Base-by-base conservation (phyloP, 2,113 vertebrate species). In the Pygoscelis antarcticus region DNA sequence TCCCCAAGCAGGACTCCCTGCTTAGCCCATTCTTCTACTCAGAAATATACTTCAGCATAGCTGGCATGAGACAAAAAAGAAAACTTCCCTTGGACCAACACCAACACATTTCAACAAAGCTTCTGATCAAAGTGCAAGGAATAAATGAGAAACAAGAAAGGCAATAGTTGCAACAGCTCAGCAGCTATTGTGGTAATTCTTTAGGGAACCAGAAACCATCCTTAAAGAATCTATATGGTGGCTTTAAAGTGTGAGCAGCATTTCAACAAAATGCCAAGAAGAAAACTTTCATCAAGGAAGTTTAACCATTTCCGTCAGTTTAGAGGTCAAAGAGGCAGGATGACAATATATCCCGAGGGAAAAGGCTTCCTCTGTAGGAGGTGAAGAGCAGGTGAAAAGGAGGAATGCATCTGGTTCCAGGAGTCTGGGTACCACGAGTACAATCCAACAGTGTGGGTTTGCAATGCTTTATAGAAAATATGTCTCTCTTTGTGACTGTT, bases 61-160 rank as follows among this genome's bases (percentile, higher is more conserved):
- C 70, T 97, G 96, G 93, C 87, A 92, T 74, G 75, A 93, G 78
- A 96, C 89, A 89, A 96, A 94, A 95, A 92, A 82, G 61, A 94
- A 95, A 96, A 90, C 69, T 85, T 92, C 84, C 64, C 62, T 92
- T 97, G 95, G 95, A 89, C 38, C 70, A 81, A 71, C 83, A 94
- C 66, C 90, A 97, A 72, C 58, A 57, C 38, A 91, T 97, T 96
- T 97, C 76, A 95, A 82, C 96, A 87, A 44, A 80, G 30, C 76
- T 93, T 72, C 61, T 92, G 96, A 95, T 89, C 91, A 96, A 96
- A 92, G 76, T 78, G 62, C 70, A 82, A 93, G 87, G 91, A 55
- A 95, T 72, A 93, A 96, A 96, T 60, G 89, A 80, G 61, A 90
- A 88, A 74, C 36, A 81, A 96, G 77, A 95, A 89, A 92, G 68